Base-by-base conservation (phyloP, 2,797 vertebrate genomes). In the Hemibagrus guttatus region DNA sequence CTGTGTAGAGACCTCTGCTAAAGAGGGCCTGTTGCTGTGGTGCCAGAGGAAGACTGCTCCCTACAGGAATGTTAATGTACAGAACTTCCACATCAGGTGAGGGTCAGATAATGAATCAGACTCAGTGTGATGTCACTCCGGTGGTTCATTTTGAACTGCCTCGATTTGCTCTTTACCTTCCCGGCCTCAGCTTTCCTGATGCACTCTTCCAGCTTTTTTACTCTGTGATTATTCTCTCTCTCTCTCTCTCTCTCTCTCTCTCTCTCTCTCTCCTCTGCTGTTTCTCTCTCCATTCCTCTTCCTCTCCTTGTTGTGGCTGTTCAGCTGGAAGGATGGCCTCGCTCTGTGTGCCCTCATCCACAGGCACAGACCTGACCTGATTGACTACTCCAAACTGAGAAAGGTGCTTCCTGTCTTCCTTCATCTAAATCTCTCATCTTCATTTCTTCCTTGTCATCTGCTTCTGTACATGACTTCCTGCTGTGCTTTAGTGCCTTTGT, bases 301-400 rank as follows among this genome's bases (percentile, higher is more conserved):
- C 21, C 7, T 52, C 21, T 85, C 42, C 21, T 64, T 72, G 9
- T 81, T 31, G 54, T 8, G 81, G 56, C 23, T 86, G 23, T n/a
- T 92, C 94, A 96, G 95, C 91, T 98, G 97, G 97, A 98, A 98
- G 93, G 97, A 98, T 9, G 97, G 97, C 90, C 94, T 98, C 91
- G 97, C 97, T 85, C 96, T 98, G 92, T 97, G 97, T 7, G 97
- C 97, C 91, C 97, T 98, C 94, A 98, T 98, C 95, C 97, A 98
- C 94, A 96, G 97, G 92, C 97, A 98, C 93, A 97, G 97, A 93
- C 95, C 96, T 7, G 95, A 96, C 93, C 95, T 96, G 90, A 96
- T 96, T 80, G 95, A 97, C 92, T 98, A 97, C 86, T 96, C 97
- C 94, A 97, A 97, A 94, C 96, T 98, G 92, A 96, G 96, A 94